Conservation (phyloP, 2,888 invertebrate species). For the Notocelia uddmanniana region DNA sequence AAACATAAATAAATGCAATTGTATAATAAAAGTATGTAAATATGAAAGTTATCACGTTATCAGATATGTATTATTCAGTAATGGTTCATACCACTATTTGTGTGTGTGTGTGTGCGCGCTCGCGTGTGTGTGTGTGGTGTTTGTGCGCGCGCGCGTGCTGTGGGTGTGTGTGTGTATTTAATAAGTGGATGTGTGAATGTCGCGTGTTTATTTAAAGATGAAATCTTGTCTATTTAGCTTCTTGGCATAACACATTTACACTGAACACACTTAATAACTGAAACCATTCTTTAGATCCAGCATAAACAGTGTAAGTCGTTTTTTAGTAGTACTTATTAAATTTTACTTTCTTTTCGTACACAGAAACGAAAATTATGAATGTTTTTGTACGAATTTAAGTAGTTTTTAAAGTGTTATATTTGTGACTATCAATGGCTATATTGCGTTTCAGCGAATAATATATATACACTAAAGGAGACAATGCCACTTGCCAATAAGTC, state of each 20-base stretch:
- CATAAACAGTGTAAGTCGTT: not conserved
- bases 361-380: not conserved
- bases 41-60: no score
- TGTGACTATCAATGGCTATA: not conserved
- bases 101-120: no score
- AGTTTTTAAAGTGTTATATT: not conserved
- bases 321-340: not conserved
- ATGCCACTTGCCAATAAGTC: no score
- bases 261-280: not conserved
- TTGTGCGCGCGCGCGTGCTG: no score
- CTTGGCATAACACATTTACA: slow-evolving; percentile 10
- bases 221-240: not conserved
- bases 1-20: no score
- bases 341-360: not conserved
- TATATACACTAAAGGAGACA: slow-evolving; percentile 5
- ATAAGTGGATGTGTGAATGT: no score
- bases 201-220: not conserved
- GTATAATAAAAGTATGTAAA: no score
- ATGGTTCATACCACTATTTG: no score
- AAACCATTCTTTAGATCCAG: not conserved
- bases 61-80: no score
- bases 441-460: slow-evolving; percentile 1
- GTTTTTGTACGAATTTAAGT: no score
- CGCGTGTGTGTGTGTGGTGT: no score
- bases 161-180: no score